Percentiles rank a stretch among this genome's conserved stretches.
These are phyloP conservation scores for Nephrotoma guestfalica DNA, from an alignment of 2,888 invertebrate species.

Conservation along the genomic window DNA sequence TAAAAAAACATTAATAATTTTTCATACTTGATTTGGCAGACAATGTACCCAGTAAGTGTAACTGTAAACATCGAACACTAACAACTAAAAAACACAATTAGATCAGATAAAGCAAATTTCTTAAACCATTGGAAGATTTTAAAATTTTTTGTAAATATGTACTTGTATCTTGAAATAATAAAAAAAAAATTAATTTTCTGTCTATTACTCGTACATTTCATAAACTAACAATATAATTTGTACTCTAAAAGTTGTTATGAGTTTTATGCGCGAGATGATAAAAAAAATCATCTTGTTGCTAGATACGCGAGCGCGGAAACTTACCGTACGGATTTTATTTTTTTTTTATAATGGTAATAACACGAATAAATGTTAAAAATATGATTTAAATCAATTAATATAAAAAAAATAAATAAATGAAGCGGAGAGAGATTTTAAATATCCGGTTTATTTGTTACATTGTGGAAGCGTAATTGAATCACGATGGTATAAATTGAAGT, in stretches of 20 bases:
- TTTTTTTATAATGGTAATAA: neutral
- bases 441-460: neutral
- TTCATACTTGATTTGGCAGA: neutral
- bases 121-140: neutral
- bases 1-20: neutral
- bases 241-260: neutral
- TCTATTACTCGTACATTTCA: neutral
- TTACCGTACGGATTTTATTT: neutral
- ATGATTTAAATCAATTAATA: neutral
- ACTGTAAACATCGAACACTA: neutral
- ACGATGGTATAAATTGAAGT: too few species aligned
- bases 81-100: neutral
- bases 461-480: neutral
- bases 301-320: neutral
- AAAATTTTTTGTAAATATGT: neutral
- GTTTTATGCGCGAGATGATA: neutral
- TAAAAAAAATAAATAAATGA: neutral
- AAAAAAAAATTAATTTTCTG: neutral
- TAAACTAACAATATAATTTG: neutral
- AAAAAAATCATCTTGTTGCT: neutral
- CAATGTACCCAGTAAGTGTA: neutral
- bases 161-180: neutral
- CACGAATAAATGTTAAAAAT: neutral
- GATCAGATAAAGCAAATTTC: neutral
- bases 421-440: neutral